Percentiles rank a stretch among this genome's conserved stretches.
phyloP scores from a whole-genome alignment of 2,113 vertebrate species.

The Phrynosoma platyrhinos region DNA sequence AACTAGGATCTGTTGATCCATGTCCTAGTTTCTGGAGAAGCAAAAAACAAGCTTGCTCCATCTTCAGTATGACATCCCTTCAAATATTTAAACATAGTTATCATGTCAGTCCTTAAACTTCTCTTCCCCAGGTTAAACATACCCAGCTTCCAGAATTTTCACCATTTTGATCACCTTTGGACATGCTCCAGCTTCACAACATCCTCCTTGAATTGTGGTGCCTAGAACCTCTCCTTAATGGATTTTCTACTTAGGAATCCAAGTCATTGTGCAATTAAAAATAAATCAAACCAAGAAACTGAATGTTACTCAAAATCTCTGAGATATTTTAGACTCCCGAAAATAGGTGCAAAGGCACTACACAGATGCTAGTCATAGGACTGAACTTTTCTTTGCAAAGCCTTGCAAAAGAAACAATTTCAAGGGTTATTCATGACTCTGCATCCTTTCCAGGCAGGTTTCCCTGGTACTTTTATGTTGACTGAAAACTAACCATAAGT shows the following conservation, averaged over 20 bases:
- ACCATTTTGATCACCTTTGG: too few relatives aligned
- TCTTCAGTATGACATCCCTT: too few relatives aligned
- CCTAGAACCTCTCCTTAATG: background rate
- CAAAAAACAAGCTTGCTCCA: too few relatives aligned
- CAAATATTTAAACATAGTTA: too few relatives aligned
- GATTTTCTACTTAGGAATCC: background rate
- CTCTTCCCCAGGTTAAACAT: too few relatives aligned
- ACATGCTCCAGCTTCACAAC: too few relatives aligned
- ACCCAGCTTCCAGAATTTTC: too few relatives aligned
- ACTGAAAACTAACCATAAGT: background rate
- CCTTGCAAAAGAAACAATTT: background rate
- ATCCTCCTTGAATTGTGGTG: too few relatives aligned
- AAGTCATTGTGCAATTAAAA: background rate
- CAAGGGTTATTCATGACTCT: background rate
- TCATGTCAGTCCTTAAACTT: too few relatives aligned
- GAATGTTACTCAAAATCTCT: background rate
- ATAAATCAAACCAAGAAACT: background rate
- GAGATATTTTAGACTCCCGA: background rate
- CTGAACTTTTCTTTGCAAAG: background rate
- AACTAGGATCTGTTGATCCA: too few relatives aligned
- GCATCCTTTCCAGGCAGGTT: slow-evolving; percentile 2
- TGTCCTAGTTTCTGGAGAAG: too few relatives aligned
- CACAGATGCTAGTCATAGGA: background rate
- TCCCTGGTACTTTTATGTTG: background rate
- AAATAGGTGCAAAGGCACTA: slow-evolving; percentile 9